Evolutionary conservation across 2,797 vertebrate species (phyloP), one percentile per base, ranked within the genome.

Genomic region (Enteromius argenteus): DNA sequence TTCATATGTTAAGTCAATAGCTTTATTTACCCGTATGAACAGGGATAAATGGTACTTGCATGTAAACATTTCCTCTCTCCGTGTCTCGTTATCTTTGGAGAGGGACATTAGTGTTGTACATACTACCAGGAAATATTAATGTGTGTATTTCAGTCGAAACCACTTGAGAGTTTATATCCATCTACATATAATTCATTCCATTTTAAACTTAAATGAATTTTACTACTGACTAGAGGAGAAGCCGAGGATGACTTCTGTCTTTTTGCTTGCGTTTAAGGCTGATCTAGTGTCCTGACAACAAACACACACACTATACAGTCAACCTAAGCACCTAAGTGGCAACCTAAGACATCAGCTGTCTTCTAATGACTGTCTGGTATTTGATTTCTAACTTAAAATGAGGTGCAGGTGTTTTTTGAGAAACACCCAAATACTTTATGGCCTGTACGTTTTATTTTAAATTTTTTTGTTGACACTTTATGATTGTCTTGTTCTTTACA

Each of bases 161-260:
- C 62, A 66, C 49, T 30, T 23, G 14, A 66, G 44, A 44, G 35
- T 62, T 37, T 30, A 37, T 56, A 72, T 30, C n/a, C 51, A 66
- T 78, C 42, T 73, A 68, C 66, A 30, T 71, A 9, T 69, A 78
- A 76, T 84, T 76, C 39, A 86, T 74, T 81, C 42, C 30, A 10
- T 80, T 83, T 80, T 77, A 46, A 27, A 82, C 69, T 53, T 85
- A 51, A 72, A 84, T 84, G 64, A 85, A 51, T 69, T 88, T 58
- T 87, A 90, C 90, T 90, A 91, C 90, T 91, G 90, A 91, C 86
- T 91, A 81, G 85, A 79, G 73, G 53, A 80, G 80, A 39, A 81
- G 78, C 35, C 60, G 42, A 46, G 39, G 44, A n/a, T 62, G 39
- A 44, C 64, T 46, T 87, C 58, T 44, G 62, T 30, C 19, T 80